Evolutionary conservation across 2,797 vertebrate genomes (phyloP).

Genomic region (Sebastes wilsoni): DNA sequence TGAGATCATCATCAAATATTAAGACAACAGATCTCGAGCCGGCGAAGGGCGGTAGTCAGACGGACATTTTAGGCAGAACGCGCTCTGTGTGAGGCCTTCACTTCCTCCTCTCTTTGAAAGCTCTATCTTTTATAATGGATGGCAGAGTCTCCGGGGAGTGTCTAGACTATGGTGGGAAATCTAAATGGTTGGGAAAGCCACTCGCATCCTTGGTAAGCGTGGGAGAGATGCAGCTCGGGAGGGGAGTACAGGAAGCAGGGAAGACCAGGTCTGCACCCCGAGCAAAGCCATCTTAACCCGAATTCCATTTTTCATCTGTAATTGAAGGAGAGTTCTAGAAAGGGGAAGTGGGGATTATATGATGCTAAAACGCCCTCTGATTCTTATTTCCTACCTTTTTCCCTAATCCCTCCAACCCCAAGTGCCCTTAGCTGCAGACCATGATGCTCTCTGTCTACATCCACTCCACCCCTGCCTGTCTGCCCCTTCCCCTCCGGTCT

Average conservation of each 20-base stretch:
- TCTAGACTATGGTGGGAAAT: conserved; percentile 71
- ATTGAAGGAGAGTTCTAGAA: conserved; percentile 51
- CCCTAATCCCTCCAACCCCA: conserved; percentile 57
- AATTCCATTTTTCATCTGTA: conserved; percentile 46
- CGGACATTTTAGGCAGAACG: conserved; percentile 64
- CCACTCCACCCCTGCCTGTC: conserved; percentile 29
- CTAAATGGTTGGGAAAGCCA: conserved; percentile 67
- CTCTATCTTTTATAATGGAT: conserved; percentile 72
- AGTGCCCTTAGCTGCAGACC: conserved; percentile 52
- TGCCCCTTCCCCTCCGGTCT: conserved; percentile 21
- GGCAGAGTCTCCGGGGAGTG: conserved; percentile 66
- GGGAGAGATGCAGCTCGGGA: neutral
- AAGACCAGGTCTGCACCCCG: conserved; percentile 6
- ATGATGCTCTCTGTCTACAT: conserved; percentile 40
- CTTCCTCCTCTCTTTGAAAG: conserved; percentile 70
- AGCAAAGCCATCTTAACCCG: conserved; percentile 17
- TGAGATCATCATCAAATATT: conserved; percentile 66
- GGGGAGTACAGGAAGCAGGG: conserved; percentile 25
- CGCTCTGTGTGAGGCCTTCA: conserved; percentile 49
- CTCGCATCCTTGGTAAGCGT: conserved; percentile 39
- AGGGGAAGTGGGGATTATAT: conserved; percentile 52
- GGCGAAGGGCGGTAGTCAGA: conserved; percentile 16
- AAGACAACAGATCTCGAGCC: conserved; percentile 42
- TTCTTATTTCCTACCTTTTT: conserved; percentile 51
- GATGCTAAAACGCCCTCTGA: conserved; percentile 49